Evolutionary conservation across 2,888 invertebrate species (phyloP), one percentile per base, ranked within the genome.

Genomic region (Chaetoderma sp.): DNA sequence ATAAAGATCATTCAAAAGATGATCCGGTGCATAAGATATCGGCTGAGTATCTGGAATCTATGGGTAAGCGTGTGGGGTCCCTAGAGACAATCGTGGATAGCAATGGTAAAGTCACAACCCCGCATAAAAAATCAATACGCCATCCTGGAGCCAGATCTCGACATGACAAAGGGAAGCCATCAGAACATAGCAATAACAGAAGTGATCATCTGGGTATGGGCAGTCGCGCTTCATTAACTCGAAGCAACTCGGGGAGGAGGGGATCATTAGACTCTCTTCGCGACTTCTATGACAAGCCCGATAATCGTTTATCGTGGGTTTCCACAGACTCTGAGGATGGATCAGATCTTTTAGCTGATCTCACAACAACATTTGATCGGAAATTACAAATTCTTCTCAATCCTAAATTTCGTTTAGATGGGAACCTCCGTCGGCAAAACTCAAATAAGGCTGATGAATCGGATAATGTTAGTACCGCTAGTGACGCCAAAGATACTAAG

Each of bases 191-290:
- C n/a, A n/a, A n/a, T n/a, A n/a, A n/a, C n/a, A n/a, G n/a, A n/a
- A n/a, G n/a, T n/a, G n/a, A n/a, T n/a, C n/a, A n/a, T n/a, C n/a
- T n/a, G 39, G 21, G 16, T 36, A 39, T 25, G 39, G 56, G 21
- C n/a, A 56, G 30, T 18, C 13, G 62, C 58, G 70, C 71, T 13
- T 39, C 54, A n/a, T 45, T 77, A 0, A 70, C 59, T 64, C 67
- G 75, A 44, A 70, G 68, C 58, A 70, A 64, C 57, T 71, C 76
- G 8, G 47, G 73, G 13, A 68, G 88, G 55, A 88, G 89, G 62
- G 89, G 90, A 27, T 90, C 90, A 33, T 82, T 90, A 69, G 90
- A 90, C 77, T 90, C 90, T 0, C 80, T 90, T 16, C 88, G 89
- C 71, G 89, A 90, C 67, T 67, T 80, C 57, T 78, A 82, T 47